phyloP scores from a whole-genome alignment of 2,888 invertebrate species.

The Hartigia nigra region DNA sequence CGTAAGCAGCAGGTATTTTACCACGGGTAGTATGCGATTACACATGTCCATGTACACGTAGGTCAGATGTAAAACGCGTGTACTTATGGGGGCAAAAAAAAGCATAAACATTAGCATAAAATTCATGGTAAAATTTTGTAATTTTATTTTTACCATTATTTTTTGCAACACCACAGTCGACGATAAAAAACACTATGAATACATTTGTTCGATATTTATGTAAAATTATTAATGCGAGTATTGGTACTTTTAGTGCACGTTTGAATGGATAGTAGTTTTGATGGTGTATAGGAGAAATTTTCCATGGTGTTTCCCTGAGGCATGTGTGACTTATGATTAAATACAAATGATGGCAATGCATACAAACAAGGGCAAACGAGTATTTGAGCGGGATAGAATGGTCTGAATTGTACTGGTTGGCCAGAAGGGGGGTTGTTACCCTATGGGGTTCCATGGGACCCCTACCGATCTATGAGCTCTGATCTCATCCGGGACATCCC shows the following conservation, averaged over 20 bases:
- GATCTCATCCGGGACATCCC: constrained; percentile 32
- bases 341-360: constrained; percentile 52
- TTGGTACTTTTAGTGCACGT: background rate
- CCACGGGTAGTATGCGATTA: background rate
- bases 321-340: constrained; percentile 13
- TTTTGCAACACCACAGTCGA: background rate
- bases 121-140: background rate
- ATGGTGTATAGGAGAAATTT: background rate
- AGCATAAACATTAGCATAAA: background rate
- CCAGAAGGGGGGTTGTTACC: background rate
- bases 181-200: background rate
- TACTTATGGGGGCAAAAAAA: background rate
- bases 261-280: background rate
- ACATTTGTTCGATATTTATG: background rate
- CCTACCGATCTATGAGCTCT: constrained; percentile 19
- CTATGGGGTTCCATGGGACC: constrained; percentile 1
- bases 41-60: background rate
- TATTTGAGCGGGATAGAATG: constrained; percentile 57
- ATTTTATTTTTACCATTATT: background rate
- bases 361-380: constrained; percentile 63
- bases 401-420: background rate
- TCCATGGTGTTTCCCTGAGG: background rate
- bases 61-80: background rate
- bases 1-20: background rate
- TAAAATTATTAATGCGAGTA: background rate